Percentiles rank a stretch among this genome's conserved stretches.
phyloP scores from a whole-genome alignment of 1,140 invertebrate genomes.

The Pomacea maculata region DNA sequence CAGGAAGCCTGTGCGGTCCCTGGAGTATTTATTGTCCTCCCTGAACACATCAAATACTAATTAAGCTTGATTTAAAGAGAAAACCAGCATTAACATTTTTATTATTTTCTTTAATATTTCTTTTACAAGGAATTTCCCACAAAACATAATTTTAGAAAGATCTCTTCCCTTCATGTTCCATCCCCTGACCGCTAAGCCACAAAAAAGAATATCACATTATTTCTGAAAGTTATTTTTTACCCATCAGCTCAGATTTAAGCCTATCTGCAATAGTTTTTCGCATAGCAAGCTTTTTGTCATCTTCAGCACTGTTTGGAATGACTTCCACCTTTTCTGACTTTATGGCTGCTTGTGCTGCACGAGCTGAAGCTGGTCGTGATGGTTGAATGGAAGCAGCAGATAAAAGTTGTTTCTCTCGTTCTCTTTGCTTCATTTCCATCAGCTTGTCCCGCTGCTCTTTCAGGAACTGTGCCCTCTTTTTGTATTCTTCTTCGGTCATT shows the following conservation, averaged over 20 bases:
- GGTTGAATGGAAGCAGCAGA: slow-evolving; percentile 45
- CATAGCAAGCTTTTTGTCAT: slow-evolving; percentile 75
- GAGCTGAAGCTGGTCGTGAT: slow-evolving; percentile 75
- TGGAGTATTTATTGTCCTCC: too few species aligned
- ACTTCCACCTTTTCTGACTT: slow-evolving; percentile 61
- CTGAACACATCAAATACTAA: too few species aligned
- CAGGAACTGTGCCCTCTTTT: slow-evolving; percentile 83
- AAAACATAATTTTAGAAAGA: too few species aligned
- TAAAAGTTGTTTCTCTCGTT: slow-evolving; percentile 78
- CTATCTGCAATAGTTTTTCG: slow-evolving; percentile 83
- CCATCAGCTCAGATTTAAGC: slow-evolving; percentile 81
- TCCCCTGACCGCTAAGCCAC: too few species aligned
- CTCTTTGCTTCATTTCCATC: slow-evolving; percentile 85
- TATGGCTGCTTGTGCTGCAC: slow-evolving; percentile 72
- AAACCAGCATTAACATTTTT: too few species aligned
- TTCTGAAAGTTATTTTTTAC: slow-evolving; percentile 39
- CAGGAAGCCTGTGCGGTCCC: too few species aligned
- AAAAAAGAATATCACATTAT: too few species aligned
- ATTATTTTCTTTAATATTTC: too few species aligned
- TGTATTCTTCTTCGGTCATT: slow-evolving; percentile 74
- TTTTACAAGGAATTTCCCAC: too few species aligned
- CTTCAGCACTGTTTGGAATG: slow-evolving; percentile 31
- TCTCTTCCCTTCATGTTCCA: too few species aligned
- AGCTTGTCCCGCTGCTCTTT: slow-evolving; percentile 89
- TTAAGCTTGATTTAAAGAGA: too few species aligned